These are phyloP conservation scores for Umimayanthus kanabou DNA, from an alignment of 92 coral and sea anemone genomes.

Conservation along the genomic window DNA sequence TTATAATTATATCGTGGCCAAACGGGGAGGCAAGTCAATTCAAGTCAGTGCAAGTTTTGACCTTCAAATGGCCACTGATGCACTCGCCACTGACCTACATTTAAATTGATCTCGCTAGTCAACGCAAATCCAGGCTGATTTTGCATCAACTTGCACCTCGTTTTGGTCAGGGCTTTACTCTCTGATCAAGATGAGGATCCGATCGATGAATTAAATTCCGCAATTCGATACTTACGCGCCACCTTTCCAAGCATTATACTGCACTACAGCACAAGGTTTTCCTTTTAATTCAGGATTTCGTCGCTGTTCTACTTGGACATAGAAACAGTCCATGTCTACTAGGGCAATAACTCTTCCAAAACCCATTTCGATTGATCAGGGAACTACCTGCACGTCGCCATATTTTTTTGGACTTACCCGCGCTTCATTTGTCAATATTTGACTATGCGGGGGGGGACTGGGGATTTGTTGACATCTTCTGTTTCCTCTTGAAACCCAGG, in stretches of 20 bases:
- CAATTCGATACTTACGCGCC: conserved; percentile 73
- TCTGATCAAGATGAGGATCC: no score
- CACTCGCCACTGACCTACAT: no score
- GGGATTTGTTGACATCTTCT: neutral
- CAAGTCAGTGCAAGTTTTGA: no score
- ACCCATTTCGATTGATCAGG: conserved; percentile 45
- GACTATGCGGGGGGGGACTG: neutral
- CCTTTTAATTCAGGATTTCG: conserved; percentile 80
- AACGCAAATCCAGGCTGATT: no score
- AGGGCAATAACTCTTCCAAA: conserved; percentile 82
- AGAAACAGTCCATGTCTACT: conserved; percentile 97
- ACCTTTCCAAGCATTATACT: conserved; percentile 95
- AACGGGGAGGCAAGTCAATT: no score
- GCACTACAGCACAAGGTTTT: conserved; percentile 97
- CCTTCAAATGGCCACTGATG: no score
- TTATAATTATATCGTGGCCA: no score
- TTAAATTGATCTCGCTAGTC: no score
- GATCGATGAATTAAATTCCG: no score
- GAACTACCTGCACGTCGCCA: no score
- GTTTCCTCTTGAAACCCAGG: neutral
- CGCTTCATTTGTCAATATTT: neutral
- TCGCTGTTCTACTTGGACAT: conserved; percentile 98
- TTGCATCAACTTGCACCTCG: no score
- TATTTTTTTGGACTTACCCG: neutral
- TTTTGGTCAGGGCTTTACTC: no score